These are phyloP conservation scores for Hypocryptadius cinnamomeus DNA, from an alignment of 2,113 vertebrate genomes.

Conservation along the genomic window DNA sequence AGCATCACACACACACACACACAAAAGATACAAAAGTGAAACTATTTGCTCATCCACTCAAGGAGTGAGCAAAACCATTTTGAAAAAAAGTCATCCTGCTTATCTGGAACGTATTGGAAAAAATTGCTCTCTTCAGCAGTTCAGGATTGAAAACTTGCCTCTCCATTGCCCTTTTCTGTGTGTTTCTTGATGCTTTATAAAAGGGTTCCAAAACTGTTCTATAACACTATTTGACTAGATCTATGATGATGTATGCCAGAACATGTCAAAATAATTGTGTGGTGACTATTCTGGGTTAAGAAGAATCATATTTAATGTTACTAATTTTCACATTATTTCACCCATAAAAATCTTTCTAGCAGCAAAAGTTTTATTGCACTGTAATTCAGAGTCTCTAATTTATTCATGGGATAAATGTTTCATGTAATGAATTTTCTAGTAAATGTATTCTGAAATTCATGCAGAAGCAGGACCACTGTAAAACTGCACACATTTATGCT, in stretches of 20 bases:
- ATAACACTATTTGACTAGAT: conserved; percentile 54
- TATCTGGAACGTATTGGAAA: not conserved
- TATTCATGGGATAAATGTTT: conserved; percentile 81
- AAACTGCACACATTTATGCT: conserved; percentile 59
- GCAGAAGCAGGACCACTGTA: conserved; percentile 58
- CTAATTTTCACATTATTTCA: conserved; percentile 78
- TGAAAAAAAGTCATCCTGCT: not conserved
- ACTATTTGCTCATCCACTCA: not conserved
- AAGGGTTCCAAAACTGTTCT: conserved; percentile 52
- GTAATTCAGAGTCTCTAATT: conserved; percentile 74
- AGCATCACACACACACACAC: not conserved
- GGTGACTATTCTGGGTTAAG: conserved; percentile 70
- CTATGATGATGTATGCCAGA: conserved; percentile 66
- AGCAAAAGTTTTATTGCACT: conserved; percentile 76
- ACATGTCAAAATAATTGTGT: conserved; percentile 74
- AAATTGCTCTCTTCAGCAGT: not conserved
- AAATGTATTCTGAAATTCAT: conserved; percentile 75
- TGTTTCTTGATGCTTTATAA: conserved; percentile 41
- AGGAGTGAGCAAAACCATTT: not conserved
- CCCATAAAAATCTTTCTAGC: conserved; percentile 76
- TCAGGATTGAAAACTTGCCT: conserved; percentile 22
- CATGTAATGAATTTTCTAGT: conserved; percentile 78
- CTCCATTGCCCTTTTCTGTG: conserved; percentile 3
- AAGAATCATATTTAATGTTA: conserved; percentile 75
- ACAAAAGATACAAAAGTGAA: not conserved